phyloP scores from a whole-genome alignment of 2,888 invertebrate species.

The Tinea semifulvella region DNA sequence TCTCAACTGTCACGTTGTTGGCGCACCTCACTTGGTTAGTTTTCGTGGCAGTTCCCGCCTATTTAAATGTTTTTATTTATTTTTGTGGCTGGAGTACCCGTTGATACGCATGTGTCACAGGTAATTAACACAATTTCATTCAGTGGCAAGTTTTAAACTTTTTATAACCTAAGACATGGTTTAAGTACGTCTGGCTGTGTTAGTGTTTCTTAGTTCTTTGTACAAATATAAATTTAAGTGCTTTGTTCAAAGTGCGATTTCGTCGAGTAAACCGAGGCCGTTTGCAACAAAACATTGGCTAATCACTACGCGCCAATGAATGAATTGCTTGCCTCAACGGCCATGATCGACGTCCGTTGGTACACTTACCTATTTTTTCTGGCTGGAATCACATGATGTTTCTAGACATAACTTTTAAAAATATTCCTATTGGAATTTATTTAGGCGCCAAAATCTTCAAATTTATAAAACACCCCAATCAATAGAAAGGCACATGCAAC shows the following conservation, averaged over 20 bases:
- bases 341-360: conserved; percentile 12
- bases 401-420: too few relatives aligned
- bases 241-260: conserved; percentile 53
- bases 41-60: conserved; percentile 8
- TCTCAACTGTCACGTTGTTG: conserved; percentile 17
- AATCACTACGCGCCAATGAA: conserved; percentile 38
- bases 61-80: too few relatives aligned
- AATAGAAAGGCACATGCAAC: too few relatives aligned
- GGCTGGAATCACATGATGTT: too few relatives aligned
- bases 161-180: background rate
- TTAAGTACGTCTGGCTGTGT: background rate
- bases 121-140: too few relatives aligned
- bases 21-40: background rate
- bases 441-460: too few relatives aligned
- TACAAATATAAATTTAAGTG: conserved; percentile 20
- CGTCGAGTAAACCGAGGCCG: conserved; percentile 40
- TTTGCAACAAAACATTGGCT: conserved; percentile 47
- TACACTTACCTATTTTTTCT: conserved; percentile 10
- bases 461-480: too few relatives aligned
- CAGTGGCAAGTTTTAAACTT: too few relatives aligned
- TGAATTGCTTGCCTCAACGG: conserved; percentile 26
- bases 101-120: too few relatives aligned
- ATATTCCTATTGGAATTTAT: too few relatives aligned
- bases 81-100: too few relatives aligned
- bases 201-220: conserved; percentile 7